Evolutionary conservation across 2,888 invertebrate species (phyloP), one percentile per base, ranked within the genome.

Genomic region (Prostheceraeus crozeri): DNA sequence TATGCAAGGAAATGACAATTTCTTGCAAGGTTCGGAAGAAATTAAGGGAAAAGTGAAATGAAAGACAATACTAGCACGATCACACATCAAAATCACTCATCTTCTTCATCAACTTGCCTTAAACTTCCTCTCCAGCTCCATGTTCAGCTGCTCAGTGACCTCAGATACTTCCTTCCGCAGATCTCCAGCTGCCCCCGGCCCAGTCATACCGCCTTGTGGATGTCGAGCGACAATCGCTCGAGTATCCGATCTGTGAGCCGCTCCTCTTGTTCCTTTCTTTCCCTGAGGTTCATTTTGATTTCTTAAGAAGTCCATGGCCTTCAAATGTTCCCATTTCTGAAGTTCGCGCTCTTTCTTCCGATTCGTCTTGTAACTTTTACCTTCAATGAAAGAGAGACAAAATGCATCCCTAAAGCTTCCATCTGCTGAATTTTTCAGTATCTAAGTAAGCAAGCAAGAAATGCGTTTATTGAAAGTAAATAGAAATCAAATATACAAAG

Each of bases 251-350:
- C 48, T 6, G 25, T n/a, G n/a, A n/a, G 25, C 57, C 1, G 45
- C 56, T 11, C 60, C 55, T 10, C 52, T 31, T 35, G 53, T 33
- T n/a, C 61, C 52, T 14, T 53, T 33, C 36, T 62, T 62, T 23
- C 33, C 16, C 6, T 35, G 28, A 1, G 48, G 28, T 36, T 61
- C 61, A 27, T 60, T 56, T 27, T 59, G 35, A n/a, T 68, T 67
- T 28, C 69, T 66, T 33, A 70, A 63, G 60, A 70, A 75, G 4
- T 70, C 68, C 57, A 73, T 74, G 2, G 71, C 72, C 51, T 71
- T 72, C 55, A 73, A 67, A 62, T 72, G 71, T 62, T 75, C 75
- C 75, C 75, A 76, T 59, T 73, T 68, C 1, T 71, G 66, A 53
- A 76, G 58, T 45, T 62, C 61, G 4, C 61, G 55, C 45, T 61